Percentiles rank a stretch among this genome's conserved stretches.
Evolutionary conservation across 2,888 invertebrate species (phyloP).

Genomic region (Barypeithes pellucidus): DNA sequence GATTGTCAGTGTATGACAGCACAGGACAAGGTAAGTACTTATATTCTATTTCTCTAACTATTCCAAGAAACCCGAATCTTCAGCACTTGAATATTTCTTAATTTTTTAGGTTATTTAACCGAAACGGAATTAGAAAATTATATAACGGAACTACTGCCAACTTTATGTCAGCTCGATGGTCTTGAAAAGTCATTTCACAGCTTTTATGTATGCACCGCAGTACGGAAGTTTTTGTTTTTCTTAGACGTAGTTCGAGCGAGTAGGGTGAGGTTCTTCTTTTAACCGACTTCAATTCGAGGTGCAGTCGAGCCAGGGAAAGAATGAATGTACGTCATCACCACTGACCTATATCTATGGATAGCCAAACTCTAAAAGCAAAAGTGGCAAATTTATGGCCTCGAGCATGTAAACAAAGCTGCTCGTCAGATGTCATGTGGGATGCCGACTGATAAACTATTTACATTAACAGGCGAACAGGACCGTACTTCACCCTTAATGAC

Average conservation of each 20-base stretch:
- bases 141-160: constrained; percentile 93
- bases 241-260: constrained; percentile 92
- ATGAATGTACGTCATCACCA: too few relatives aligned
- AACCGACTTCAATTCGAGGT: background rate
- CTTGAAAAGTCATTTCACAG: constrained; percentile 94
- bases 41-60: background rate
- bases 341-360: too few relatives aligned
- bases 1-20: constrained; percentile 93
- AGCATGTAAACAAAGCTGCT: too few relatives aligned
- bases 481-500: too few relatives aligned
- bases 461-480: too few relatives aligned
- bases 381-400: too few relatives aligned
- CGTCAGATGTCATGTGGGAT: too few relatives aligned
- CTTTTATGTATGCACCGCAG: constrained; percentile 97
- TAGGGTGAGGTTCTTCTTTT: constrained; percentile 73
- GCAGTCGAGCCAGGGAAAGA: too few relatives aligned
- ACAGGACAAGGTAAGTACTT: constrained; percentile 79
- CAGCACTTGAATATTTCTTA: too few relatives aligned
- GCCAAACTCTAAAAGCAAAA: too few relatives aligned
- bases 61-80: background rate
- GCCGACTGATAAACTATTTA: too few relatives aligned
- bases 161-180: constrained; percentile 90
- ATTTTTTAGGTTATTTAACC: constrained; percentile 66
- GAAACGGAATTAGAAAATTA: constrained; percentile 93
- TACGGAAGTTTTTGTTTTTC: constrained; percentile 96